Evolutionary conservation across 1,140 invertebrate genomes (phyloP).

Genomic region (Temnothorax nylanderi): DNA sequence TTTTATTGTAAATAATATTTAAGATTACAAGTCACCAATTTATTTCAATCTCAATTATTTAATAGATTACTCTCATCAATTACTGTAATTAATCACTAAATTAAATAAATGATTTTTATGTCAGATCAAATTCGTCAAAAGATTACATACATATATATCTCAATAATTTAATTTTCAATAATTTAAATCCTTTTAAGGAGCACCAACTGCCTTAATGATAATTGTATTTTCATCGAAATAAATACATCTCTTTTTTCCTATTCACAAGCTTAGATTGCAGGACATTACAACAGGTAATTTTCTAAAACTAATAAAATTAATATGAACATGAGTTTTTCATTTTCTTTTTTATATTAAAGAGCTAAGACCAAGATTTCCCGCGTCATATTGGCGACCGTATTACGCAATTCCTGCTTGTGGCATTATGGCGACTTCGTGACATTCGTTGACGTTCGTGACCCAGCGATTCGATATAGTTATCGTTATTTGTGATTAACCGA

Average conservation of each 20-base stretch:
- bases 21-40: not conserved
- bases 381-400: not conserved
- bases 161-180: not conserved
- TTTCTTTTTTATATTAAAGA: not conserved
- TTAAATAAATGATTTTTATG: too few relatives aligned
- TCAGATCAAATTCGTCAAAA: not conserved
- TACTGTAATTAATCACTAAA: too few relatives aligned
- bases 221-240: not conserved
- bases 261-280: not conserved
- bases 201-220: not conserved
- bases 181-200: not conserved
- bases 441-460: not conserved
- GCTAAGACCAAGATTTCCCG: not conserved
- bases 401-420: not conserved
- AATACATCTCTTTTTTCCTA: conserved; percentile 19
- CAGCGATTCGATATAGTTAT: not conserved
- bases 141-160: too few relatives aligned
- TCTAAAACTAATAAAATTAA: not conserved
- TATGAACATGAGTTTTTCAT: not conserved
- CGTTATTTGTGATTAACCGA: conserved; percentile 10
- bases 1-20: not conserved
- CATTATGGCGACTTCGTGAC: not conserved
- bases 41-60: not conserved
- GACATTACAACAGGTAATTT: not conserved
- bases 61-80: too few relatives aligned